Conservation (phyloP, 1,140 invertebrate genomes). For the Propsilocerus akamusi region DNA sequence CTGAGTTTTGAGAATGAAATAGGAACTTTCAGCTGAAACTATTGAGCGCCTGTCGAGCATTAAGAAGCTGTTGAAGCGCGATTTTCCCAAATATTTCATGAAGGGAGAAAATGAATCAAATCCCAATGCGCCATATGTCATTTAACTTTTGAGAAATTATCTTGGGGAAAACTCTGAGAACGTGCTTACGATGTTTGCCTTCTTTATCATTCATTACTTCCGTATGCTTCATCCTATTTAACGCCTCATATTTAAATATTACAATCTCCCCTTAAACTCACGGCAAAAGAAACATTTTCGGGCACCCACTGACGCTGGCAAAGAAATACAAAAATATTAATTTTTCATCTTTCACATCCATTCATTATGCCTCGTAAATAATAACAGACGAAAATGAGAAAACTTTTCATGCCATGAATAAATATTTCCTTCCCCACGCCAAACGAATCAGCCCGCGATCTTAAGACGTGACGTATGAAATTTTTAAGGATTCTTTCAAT, state of each 20-base stretch:
- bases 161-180: background rate
- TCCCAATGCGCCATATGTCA: slow-evolving; percentile 1
- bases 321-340: background rate
- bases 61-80: too few relatives aligned
- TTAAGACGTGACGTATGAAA: background rate
- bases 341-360: background rate
- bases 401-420: background rate
- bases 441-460: background rate
- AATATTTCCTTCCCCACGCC: background rate
- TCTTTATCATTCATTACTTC: slow-evolving; percentile 3
- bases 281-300: too few relatives aligned
- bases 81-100: too few relatives aligned
- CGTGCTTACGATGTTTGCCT: background rate
- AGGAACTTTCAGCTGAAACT: too few relatives aligned
- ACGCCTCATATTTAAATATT: slow-evolving; percentile 2
- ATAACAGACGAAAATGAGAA: background rate
- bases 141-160: background rate
- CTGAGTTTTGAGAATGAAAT: too few relatives aligned
- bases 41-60: too few relatives aligned
- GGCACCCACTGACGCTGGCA: too few relatives aligned
- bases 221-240: background rate
- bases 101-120: too few relatives aligned
- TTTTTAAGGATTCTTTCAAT: background rate
- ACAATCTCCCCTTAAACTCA: too few relatives aligned
- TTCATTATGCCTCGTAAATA: background rate